Base-by-base conservation (phyloP, 2,888 invertebrate species). In the Thelaira solivaga region DNA sequence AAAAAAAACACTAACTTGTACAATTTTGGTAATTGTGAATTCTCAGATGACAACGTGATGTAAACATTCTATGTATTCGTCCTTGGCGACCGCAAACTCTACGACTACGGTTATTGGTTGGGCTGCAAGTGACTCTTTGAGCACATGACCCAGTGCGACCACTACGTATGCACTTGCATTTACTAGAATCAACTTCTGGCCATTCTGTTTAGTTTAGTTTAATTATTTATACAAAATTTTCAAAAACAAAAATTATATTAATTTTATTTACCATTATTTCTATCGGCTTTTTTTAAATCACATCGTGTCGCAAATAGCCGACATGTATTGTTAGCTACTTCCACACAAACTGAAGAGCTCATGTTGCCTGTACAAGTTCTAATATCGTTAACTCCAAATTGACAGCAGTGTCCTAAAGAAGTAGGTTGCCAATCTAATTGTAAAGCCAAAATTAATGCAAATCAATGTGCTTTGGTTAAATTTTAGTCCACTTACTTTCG, bases 161-260 rank as follows among this genome's bases (percentile, higher is more conserved):
- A 1, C 8, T 22, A 8, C 47, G 47, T 18, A 75, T 0, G 13
- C 75, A 75, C 10, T 47, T 51, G 6, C 75, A 75, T 11, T 55
- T 29, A 0, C 8, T 7, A 7, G 26, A 31, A n/a, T 18, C 10
- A 1, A 75, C 55, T n/a, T 49, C 11, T 3, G n/a, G 2, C 62
- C 55, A 75, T 13, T 22, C 75, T 75, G 13, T 11, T 59, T 39
- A 49, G 13, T n/a, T n/a, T n/a, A n/a, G n/a, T n/a, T n/a, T n/a
- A n/a, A 24, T 7, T 10, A 20, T 45, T 31, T 13, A 11, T n/a
- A 36, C 20, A n/a, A n/a, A 22, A 22, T 10, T 53, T 22, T 31
- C n/a, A n/a, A n/a, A n/a, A n/a, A n/a, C n/a, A n/a, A n/a, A n/a
- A n/a, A 13, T 45, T n/a, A 5, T 11, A 20, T 36, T 20, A 2